Percentiles rank a stretch among this genome's conserved stretches.
These are phyloP conservation scores for Hylia prasina DNA, from an alignment of 2,113 vertebrate genomes.

Conservation along the genomic window DNA sequence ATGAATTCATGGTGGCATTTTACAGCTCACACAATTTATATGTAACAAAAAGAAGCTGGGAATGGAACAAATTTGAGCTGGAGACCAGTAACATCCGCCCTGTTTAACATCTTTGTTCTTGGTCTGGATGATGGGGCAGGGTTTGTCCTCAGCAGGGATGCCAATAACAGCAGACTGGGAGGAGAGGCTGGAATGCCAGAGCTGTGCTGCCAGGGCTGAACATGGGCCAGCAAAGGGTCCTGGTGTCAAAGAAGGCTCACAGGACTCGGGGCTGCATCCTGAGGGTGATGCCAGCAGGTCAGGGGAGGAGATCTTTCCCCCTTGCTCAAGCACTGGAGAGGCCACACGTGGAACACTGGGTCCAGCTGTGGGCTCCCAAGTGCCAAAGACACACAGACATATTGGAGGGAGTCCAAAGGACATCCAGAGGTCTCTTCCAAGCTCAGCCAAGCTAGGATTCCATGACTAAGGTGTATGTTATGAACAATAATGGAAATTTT, in stretches of 20 bases:
- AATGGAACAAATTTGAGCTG: background rate
- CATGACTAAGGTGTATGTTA: background rate
- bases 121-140: background rate
- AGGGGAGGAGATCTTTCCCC: background rate
- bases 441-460: background rate
- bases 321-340: background rate
- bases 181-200: background rate
- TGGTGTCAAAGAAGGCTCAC: background rate
- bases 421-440: background rate
- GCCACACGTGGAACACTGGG: fast-evolving
- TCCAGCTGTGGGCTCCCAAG: background rate
- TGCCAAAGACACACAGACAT: background rate
- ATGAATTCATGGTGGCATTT: background rate
- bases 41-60: background rate
- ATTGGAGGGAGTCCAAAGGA: background rate
- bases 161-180: background rate
- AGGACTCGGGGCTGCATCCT: background rate
- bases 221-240: background rate
- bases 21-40: background rate
- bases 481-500: background rate
- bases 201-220: fast-evolving
- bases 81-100: background rate
- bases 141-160: fast-evolving
- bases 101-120: background rate
- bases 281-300: background rate